A percentile compares a stretch with the other conserved stretches of the same genome.
Evolutionary conservation across 30 jellyfish, hydroid and myxozoan species (phyloP).

Genomic region (Rhopilema esculentum): DNA sequence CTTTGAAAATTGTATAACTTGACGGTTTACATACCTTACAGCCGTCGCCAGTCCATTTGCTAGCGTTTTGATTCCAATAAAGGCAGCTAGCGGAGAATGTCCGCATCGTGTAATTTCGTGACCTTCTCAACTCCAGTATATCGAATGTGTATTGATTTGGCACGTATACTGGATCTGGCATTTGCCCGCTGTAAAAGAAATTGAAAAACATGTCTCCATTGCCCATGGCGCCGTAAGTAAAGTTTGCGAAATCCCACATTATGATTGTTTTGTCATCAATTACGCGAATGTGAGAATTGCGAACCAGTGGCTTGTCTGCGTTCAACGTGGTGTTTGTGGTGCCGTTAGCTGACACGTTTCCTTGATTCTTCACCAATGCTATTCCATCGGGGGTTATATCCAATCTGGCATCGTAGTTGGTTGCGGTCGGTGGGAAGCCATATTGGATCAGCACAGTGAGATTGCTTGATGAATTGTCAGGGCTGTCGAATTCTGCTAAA

Average conservation of each 20-base stretch:
- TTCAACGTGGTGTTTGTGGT: not conserved
- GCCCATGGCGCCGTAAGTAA: conserved; percentile 64
- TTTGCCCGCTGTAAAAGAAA: conserved; percentile 57
- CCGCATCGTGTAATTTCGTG: conserved; percentile 71
- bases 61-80: conserved; percentile 47
- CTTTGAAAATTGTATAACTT: no score
- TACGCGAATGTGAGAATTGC: conserved; percentile 63
- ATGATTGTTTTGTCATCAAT: conserved; percentile 72
- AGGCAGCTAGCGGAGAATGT: conserved; percentile 79
- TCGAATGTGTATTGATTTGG: conserved; percentile 79
- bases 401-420: conserved; percentile 68
- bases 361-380: conserved; percentile 26
- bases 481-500: conserved; percentile 58
- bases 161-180: conserved; percentile 50
- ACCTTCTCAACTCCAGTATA: conserved; percentile 57
- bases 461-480: conserved; percentile 42
- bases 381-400: conserved; percentile 41
- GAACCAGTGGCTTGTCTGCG: conserved; percentile 18
- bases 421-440: conserved; percentile 77
- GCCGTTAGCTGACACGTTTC: conserved; percentile 31
- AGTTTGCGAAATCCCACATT: conserved; percentile 65
- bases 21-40: conserved; percentile 77
- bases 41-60: conserved; percentile 81
- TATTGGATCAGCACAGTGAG: conserved; percentile 69
- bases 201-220: conserved; percentile 49